phyloP scores from a whole-genome alignment of 2,797 vertebrate genomes.

The Sylvia borin region DNA sequence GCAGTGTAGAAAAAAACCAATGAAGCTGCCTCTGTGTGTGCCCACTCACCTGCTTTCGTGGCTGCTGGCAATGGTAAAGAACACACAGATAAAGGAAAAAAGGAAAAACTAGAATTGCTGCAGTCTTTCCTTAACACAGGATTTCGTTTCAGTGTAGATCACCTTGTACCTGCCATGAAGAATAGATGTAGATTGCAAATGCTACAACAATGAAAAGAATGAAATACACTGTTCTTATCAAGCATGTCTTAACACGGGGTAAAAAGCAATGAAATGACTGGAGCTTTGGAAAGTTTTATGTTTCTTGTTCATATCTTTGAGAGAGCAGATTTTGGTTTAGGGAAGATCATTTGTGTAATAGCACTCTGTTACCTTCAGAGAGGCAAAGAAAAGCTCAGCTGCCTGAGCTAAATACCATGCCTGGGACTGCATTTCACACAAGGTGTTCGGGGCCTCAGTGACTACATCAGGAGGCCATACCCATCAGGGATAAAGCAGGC shows the following conservation, averaged over 20 bases:
- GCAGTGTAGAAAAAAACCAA: background rate
- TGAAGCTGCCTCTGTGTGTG: background rate
- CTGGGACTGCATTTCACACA: background rate
- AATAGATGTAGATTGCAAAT: background rate
- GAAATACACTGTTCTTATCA: background rate
- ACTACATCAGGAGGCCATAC: background rate
- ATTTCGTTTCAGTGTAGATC: background rate
- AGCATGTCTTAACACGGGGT: background rate
- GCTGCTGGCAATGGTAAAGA: background rate
- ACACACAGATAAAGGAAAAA: background rate
- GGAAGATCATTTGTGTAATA: background rate
- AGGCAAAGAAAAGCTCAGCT: background rate
- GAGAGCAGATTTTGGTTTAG: background rate
- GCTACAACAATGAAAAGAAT: background rate
- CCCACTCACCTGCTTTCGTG: background rate
- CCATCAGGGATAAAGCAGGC: background rate
- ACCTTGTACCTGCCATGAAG: background rate
- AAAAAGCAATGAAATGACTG: background rate
- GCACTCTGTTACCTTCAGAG: background rate
- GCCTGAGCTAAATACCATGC: background rate
- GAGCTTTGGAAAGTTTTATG: background rate
- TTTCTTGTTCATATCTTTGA: conserved; percentile 2
- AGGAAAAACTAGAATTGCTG: background rate
- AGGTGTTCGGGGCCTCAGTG: background rate
- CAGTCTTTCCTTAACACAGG: background rate